These are phyloP conservation scores for Macropodus opercularis DNA, from an alignment of 2,797 vertebrate species.

Conservation along the genomic window DNA sequence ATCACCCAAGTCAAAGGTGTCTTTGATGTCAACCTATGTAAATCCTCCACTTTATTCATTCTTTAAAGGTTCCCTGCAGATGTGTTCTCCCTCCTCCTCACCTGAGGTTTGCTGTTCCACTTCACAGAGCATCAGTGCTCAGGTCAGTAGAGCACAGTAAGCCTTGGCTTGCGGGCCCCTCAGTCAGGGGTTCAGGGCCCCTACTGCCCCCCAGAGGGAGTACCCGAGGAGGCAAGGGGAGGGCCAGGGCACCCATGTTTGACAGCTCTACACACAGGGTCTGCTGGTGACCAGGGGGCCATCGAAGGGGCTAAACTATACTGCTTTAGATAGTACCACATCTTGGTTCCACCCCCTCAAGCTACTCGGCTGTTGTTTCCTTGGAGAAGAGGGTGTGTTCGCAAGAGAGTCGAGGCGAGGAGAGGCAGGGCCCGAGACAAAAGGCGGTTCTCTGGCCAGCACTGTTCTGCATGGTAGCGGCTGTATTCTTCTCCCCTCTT, in stretches of 20 bases:
- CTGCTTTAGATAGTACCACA: conserved; percentile 72
- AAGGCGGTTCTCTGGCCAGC: conserved; percentile 64
- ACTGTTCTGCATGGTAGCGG: conserved; percentile 79
- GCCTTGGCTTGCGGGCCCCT: conserved; percentile 36
- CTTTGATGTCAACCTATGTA: conserved; percentile 63
- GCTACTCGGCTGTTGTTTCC: conserved; percentile 71
- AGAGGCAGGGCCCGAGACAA: conserved; percentile 72
- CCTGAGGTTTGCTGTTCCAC: conserved; percentile 66
- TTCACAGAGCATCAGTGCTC: conserved; percentile 54
- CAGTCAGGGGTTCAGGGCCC: conserved; percentile 47
- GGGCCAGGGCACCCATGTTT: conserved; percentile 71
- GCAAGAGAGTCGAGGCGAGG: conserved; percentile 70
- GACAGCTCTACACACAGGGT: conserved; percentile 81
- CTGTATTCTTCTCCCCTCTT: conserved; percentile 69
- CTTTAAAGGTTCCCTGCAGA: conserved; percentile 50
- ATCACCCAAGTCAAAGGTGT: conserved; percentile 50
- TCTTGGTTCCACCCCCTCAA: conserved; percentile 72
- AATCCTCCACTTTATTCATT: conserved; percentile 50
- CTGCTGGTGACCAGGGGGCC: conserved; percentile 81
- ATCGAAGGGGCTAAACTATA: conserved; percentile 65
- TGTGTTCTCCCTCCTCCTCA: conserved; percentile 47
- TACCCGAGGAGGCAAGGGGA: conserved; percentile 70
- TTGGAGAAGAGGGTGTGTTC: conserved; percentile 77
- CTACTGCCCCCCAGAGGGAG: conserved; percentile 66
- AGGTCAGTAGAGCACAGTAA: conserved; percentile 58